phyloP scores from a whole-genome alignment of 2,797 vertebrate species.

The Eulemur albifrons region DNA sequence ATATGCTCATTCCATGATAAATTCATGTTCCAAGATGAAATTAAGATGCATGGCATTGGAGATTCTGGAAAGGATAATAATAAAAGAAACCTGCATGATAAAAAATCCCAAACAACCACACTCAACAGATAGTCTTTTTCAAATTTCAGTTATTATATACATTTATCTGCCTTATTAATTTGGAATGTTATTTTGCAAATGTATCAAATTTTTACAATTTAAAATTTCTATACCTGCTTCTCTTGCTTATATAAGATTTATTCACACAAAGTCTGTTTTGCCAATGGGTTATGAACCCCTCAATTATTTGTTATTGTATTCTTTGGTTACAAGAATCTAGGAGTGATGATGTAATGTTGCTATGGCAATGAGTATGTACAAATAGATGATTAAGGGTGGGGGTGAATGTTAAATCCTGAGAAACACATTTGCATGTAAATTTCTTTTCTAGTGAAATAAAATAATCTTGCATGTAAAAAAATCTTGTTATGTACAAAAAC shows the following conservation, averaged over 20 bases:
- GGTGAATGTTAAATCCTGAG: slow-evolving; percentile 35
- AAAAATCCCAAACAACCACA: slow-evolving; percentile 3
- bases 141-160: background rate
- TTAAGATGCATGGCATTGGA: slow-evolving; percentile 48
- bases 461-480: background rate
- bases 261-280: slow-evolving; percentile 33
- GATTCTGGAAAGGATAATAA: slow-evolving; percentile 45
- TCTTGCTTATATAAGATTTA: slow-evolving; percentile 48
- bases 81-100: background rate
- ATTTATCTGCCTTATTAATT: slow-evolving; percentile 11
- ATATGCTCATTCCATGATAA: slow-evolving; percentile 56
- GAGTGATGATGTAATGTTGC: slow-evolving; percentile 61
- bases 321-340: slow-evolving; percentile 41
- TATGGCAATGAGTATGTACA: slow-evolving; percentile 65
- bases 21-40: slow-evolving; percentile 51
- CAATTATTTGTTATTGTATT: slow-evolving; percentile 61
- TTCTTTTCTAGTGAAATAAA: slow-evolving; percentile 36
- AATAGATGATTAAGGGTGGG: slow-evolving; percentile 53
- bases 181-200: background rate
- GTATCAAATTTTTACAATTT: background rate
- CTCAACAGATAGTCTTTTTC: slow-evolving; percentile 16
- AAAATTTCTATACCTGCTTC: background rate
- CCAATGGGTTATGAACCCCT: slow-evolving; percentile 48
- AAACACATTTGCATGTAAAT: slow-evolving; percentile 54
- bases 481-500: background rate